These are phyloP conservation scores for Temnothorax rugatulus DNA, from an alignment of 2,888 invertebrate species.

Conservation along the genomic window DNA sequence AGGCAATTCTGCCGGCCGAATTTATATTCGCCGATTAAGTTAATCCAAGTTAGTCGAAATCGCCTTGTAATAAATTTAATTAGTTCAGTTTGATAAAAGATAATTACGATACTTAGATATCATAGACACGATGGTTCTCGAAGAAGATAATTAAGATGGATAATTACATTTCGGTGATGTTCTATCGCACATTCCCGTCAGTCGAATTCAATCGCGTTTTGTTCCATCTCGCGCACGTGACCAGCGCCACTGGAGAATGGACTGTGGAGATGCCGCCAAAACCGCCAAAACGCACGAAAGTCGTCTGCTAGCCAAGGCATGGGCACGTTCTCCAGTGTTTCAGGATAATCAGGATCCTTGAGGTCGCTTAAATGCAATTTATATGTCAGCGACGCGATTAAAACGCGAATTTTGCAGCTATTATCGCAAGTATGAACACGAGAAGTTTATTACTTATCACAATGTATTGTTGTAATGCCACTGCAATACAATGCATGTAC, in stretches of 20 bases:
- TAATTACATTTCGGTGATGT: neutral
- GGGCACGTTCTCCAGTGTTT: neutral
- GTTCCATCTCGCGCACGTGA: neutral
- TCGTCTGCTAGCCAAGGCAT: neutral
- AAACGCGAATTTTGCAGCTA: neutral
- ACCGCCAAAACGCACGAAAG: slow-evolving; percentile 45
- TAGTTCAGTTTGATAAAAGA: no score
- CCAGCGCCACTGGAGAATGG: slow-evolving; percentile 1
- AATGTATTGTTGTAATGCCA: neutral
- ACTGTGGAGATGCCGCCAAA: slow-evolving; percentile 36
- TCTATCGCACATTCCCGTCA: neutral
- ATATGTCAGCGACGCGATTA: neutral
- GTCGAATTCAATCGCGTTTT: neutral
- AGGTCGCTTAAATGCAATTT: slow-evolving; percentile 4
- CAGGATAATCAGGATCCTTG: no score
- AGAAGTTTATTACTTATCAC: slow-evolving; percentile 5
- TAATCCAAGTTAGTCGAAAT: no score
- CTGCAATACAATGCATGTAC: neutral
- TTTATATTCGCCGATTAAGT: no score
- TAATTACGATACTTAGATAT: no score
- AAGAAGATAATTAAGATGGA: no score
- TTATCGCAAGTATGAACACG: neutral
- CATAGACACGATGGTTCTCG: no score
- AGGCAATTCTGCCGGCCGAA: neutral
- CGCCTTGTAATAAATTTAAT: no score